Conservation (phyloP, 2,888 invertebrate genomes). For the Hydrotaea diabolus region DNA sequence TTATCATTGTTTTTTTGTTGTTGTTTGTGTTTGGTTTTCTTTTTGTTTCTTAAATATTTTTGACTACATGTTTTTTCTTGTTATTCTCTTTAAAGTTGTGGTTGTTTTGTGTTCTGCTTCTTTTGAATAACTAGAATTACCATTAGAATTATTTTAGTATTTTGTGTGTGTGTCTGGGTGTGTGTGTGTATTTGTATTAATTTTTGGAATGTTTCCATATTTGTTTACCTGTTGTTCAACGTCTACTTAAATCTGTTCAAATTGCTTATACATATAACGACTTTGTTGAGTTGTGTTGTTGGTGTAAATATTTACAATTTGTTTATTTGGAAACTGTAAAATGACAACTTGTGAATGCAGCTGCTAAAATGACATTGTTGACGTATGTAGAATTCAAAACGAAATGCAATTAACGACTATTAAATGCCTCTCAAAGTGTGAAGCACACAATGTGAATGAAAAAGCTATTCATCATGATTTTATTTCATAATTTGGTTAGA, state of each 20-base stretch:
- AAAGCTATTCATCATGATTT: too few species aligned
- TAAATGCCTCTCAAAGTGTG: too few species aligned
- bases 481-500: too few species aligned
- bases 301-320: background rate
- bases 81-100: slow-evolving; percentile 1
- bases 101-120: background rate
- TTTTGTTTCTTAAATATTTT: background rate
- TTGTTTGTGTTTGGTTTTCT: too few species aligned
- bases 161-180: background rate
- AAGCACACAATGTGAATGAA: too few species aligned
- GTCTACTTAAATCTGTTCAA: background rate
- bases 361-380: too few species aligned
- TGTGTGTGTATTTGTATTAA: background rate
- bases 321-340: background rate
- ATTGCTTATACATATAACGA: slow-evolving; percentile 7
- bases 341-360: too few species aligned
- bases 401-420: too few species aligned
- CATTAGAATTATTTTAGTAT: slow-evolving; percentile 10
- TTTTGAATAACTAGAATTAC: background rate
- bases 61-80: slow-evolving; percentile 4
- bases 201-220: background rate
- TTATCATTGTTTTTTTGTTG: background rate
- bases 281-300: background rate
- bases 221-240: background rate
- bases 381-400: too few species aligned